These are phyloP conservation scores for Hipposideros larvatus DNA, from an alignment of 2,797 vertebrate species.

Conservation along the genomic window DNA sequence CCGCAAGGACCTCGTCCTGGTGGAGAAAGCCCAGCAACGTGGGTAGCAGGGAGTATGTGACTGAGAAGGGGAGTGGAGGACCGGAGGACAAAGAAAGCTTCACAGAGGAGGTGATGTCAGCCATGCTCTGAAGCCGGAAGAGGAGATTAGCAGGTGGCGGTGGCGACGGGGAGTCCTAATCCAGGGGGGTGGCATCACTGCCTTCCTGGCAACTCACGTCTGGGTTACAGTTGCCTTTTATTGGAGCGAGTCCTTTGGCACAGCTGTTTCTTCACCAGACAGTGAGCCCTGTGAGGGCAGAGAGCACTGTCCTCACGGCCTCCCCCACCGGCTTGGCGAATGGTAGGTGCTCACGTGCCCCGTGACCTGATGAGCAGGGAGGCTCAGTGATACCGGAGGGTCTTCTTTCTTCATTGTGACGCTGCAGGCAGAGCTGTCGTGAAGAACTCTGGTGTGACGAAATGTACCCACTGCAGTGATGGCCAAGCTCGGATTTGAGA, in stretches of 20 bases:
- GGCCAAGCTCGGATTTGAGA: not conserved
- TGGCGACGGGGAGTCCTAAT: not conserved
- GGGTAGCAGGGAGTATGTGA: too few relatives aligned
- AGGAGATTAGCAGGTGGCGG: not conserved
- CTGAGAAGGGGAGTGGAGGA: not conserved
- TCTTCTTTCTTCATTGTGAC: not conserved
- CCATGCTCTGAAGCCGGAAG: not conserved
- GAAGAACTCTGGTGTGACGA: not conserved
- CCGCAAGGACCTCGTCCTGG: not conserved
- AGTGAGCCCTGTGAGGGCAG: too few relatives aligned
- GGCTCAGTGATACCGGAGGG: accelerated
- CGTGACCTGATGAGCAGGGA: not conserved
- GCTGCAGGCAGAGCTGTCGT: not conserved
- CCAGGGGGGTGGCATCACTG: accelerated
- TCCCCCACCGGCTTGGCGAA: accelerated
- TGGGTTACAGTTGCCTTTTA: not conserved
- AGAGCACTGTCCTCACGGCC: accelerated
- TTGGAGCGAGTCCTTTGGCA: not conserved
- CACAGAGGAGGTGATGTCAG: not conserved
- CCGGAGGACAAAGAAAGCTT: not conserved
- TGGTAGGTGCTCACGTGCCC: not conserved
- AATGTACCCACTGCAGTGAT: accelerated
- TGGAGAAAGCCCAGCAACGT: not conserved
- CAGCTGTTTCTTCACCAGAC: too few relatives aligned
- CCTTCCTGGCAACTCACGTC: not conserved